These are phyloP conservation scores for Gymnocheta viridis DNA, from an alignment of 2,888 invertebrate genomes.

Conservation along the genomic window DNA sequence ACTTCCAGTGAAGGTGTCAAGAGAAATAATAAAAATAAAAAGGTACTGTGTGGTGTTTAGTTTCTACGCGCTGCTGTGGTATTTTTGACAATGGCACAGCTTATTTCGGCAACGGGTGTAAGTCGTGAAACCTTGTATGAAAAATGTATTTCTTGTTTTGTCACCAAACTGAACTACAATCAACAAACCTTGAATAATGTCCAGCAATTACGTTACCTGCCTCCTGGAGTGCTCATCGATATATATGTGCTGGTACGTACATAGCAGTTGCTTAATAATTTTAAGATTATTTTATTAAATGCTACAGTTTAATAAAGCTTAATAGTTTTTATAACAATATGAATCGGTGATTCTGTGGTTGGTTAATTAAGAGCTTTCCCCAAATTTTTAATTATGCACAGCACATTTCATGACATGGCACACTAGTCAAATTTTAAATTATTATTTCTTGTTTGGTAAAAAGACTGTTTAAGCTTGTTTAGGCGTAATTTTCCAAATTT, in stretches of 20 bases:
- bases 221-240: conserved; percentile 80
- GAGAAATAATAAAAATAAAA: conserved; percentile 4
- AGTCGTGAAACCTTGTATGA: conserved; percentile 76
- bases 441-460: no score
- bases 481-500: no score
- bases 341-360: background rate
- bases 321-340: background rate
- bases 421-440: background rate
- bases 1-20: conserved; percentile 19
- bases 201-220: conserved; percentile 78
- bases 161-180: conserved; percentile 78
- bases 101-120: conserved; percentile 22
- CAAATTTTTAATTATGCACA: conserved; percentile 33
- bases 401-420: conserved; percentile 21
- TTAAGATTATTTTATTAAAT: no score
- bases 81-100: conserved; percentile 60
- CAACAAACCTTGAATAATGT: conserved; percentile 78
- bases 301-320: background rate
- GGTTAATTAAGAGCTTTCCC: background rate
- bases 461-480: no score
- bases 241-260: conserved; percentile 80
- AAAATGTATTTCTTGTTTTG: conserved; percentile 77
- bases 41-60: background rate
- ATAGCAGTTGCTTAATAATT: background rate
- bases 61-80: conserved; percentile 56